Base-by-base conservation (phyloP, 2,113 vertebrate genomes). In the Aphyosemion australe region DNA sequence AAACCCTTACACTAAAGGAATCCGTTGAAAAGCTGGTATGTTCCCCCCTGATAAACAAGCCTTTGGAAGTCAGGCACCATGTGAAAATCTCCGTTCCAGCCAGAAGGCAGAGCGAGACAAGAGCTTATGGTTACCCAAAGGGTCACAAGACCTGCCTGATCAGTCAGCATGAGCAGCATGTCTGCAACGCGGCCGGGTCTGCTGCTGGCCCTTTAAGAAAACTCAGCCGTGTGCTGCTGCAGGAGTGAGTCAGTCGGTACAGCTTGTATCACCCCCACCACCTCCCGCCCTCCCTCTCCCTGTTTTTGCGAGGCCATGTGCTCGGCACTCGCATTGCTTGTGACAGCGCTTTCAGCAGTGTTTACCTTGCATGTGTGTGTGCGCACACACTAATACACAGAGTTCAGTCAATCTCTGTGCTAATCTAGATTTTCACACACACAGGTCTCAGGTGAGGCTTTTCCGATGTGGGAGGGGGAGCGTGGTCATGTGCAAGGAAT, bases 241-340 rank as follows among this genome's bases (percentile, higher is more conserved):
- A 89, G 66, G 77, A 84, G 80, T 86, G 85, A 91, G 87, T 90
- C 86, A 85, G 89, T 84, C 77, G 88, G 82, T 82, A 66, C 85
- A 87, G 83, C 80, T 61, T 74, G 81, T 79, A 56, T 80, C 76
- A 59, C 86, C 74, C 85, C 73, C 16, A 72, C 71, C 65, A 68
- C 79, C 80, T 72, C 68, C 76, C 69, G 58, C 19, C 54, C 52
- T 3, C 83, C 68, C 82, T 51, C 79, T 76, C 72, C 20, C 61
- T 47, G 71, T 80, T 71, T 82, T 75, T 43, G 67, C 61, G 54
- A 63, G 72, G 82, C 89, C 91, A 88, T 62, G 89, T 93, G 93
- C 86, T 60, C 70, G 19, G 79, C 84, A 19, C 84, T 90, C 89
- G 78, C 88, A 21, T 93, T 91, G 85, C 84, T 72, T 48, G 84